Conservation (phyloP, 1,140 invertebrate genomes). For the Sarcophaga peregrina region DNA sequence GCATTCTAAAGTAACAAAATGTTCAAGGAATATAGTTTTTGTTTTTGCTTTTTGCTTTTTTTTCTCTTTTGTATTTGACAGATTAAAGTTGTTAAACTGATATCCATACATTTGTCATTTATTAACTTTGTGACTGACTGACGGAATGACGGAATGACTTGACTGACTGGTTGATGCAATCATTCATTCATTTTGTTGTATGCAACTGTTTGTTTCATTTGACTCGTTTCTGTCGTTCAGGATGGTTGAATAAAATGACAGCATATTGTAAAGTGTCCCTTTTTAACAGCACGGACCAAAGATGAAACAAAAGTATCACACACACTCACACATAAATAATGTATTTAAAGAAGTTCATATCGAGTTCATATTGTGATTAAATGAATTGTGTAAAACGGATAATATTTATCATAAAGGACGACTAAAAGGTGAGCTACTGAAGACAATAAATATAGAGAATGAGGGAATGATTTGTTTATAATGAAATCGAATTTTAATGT, state of each 20-base stretch:
- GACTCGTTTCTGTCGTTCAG: too few species aligned
- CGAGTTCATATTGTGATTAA: slow-evolving; percentile 14
- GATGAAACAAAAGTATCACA: neutral
- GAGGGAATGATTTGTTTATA: too few species aligned
- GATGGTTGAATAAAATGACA: slow-evolving; percentile 15
- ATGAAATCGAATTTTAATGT: too few species aligned
- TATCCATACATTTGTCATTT: slow-evolving; percentile 14
- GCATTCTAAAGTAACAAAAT: too few species aligned
- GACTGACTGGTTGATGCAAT: neutral
- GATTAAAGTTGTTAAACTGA: slow-evolving; percentile 49
- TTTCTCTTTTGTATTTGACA: slow-evolving; percentile 50
- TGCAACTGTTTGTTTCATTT: neutral
- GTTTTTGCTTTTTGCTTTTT: neutral
- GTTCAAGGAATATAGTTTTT: too few species aligned
- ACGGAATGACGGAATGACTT: neutral
- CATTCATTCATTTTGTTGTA: slow-evolving; percentile 5
- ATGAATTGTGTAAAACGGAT: neutral
- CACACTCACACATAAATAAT: neutral
- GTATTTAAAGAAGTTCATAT: neutral
- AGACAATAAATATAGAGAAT: too few species aligned
- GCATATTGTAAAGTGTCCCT: slow-evolving; percentile 28
- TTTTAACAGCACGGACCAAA: neutral
- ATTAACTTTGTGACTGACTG: neutral
- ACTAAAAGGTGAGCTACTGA: neutral
- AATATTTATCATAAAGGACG: neutral